phyloP scores from a whole-genome alignment of 2,888 invertebrate genomes.

The Eucriotettix oculatus region DNA sequence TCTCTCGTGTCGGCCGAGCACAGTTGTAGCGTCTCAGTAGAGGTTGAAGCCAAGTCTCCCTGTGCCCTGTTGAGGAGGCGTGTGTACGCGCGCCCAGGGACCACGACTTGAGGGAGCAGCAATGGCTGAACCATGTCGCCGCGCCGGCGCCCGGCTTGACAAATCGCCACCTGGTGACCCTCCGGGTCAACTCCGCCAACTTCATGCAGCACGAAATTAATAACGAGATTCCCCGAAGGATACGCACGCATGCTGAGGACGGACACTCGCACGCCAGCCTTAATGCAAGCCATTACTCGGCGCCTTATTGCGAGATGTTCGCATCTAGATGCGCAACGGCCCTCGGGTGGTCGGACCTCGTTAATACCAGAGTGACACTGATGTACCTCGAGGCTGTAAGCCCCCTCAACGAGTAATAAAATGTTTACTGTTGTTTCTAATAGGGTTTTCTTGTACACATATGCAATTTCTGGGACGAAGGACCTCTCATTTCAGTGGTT shows the following conservation, averaged over 20 bases:
- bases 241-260: background rate
- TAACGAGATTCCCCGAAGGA: slow-evolving; percentile 1
- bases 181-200: slow-evolving; percentile 13
- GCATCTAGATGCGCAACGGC: background rate
- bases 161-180: slow-evolving; percentile 32
- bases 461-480: too few species aligned
- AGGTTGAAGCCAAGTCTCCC: too few species aligned
- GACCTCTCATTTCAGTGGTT: too few species aligned
- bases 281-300: background rate
- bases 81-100: background rate
- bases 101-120: slow-evolving; percentile 1
- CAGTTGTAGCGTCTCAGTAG: too few species aligned
- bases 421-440: background rate
- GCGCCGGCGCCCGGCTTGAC: slow-evolving; percentile 26
- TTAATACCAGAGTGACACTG: background rate
- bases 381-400: too few species aligned
- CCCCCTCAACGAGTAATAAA: background rate
- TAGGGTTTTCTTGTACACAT: background rate
- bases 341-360: background rate
- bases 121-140: slow-evolving; percentile 29
- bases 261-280: background rate
- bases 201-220: slow-evolving; percentile 4
- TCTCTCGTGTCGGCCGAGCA: too few species aligned
- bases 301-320: background rate
- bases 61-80: too few species aligned